Evolutionary conservation across 2,888 invertebrate genomes (phyloP).

Genomic region (Alviniconcha strummeri): DNA sequence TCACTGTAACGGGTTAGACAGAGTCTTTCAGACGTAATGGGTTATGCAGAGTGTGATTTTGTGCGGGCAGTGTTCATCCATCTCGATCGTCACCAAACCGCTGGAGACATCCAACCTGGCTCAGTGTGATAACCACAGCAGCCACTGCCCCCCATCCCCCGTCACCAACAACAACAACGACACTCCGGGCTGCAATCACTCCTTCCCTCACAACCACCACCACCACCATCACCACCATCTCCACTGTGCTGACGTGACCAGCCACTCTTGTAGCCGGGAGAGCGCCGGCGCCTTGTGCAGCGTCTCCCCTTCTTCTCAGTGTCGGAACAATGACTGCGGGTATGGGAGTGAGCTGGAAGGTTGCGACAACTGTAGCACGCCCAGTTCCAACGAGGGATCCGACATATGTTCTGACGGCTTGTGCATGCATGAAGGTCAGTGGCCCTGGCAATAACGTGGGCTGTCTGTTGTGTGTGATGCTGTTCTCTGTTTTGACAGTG

Average conservation of each 20-base stretch:
- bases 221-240: not conserved
- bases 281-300: constrained; percentile 19
- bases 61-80: constrained; percentile 27
- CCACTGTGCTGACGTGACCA: not conserved
- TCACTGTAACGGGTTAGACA: too few species aligned
- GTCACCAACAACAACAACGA: constrained; percentile 2
- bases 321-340: constrained; percentile 83
- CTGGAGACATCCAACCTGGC: constrained; percentile 32
- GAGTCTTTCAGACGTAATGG: too few species aligned
- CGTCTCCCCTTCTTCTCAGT: not conserved
- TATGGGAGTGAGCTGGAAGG: constrained; percentile 87
- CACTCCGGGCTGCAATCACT: constrained; percentile 13
- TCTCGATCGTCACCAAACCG: constrained; percentile 31
- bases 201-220: constrained; percentile 16
- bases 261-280: not conserved
- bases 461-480: not conserved
- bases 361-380: constrained; percentile 84
- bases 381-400: constrained; percentile 91
- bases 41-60: not conserved
- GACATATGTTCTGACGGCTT: constrained; percentile 92
- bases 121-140: constrained; percentile 35
- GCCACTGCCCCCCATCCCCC: constrained; percentile 11
- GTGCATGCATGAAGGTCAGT: constrained; percentile 82
- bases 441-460: too few species aligned
- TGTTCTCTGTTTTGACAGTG: not conserved